phyloP scores from a whole-genome alignment of 2,113 vertebrate species.

The Ailuropoda melanoleuca region DNA sequence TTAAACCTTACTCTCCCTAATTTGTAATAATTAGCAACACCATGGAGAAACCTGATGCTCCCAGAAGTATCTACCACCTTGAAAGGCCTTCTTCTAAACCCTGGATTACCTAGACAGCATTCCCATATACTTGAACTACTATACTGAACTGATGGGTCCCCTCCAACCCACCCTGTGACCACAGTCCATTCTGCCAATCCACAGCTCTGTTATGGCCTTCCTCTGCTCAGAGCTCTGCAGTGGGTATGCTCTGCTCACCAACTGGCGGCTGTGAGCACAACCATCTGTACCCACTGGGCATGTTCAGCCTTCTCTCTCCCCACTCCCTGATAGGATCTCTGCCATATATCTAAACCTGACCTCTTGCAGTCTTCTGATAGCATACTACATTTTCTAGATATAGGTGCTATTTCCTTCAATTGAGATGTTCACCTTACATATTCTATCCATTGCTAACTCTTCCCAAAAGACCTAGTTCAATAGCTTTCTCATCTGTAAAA shows the following conservation, averaged over 20 bases:
- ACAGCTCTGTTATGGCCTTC: background rate
- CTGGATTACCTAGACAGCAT: background rate
- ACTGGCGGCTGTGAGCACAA: background rate
- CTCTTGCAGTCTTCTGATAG: background rate
- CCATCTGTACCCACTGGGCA: background rate
- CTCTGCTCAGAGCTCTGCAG: background rate
- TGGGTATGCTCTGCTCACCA: background rate
- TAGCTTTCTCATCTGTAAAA: background rate
- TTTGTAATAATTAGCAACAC: background rate
- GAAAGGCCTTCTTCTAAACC: background rate
- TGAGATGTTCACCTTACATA: background rate
- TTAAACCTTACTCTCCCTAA: background rate
- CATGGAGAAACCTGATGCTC: background rate
- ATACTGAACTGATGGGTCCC: background rate
- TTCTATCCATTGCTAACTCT: background rate
- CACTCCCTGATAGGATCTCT: background rate
- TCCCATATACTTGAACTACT: background rate
- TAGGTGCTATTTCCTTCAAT: background rate
- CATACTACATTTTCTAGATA: background rate
- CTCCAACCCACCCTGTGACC: background rate
- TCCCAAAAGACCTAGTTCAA: background rate
- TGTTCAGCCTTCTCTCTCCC: background rate
- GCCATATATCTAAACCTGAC: background rate
- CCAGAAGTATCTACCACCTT: background rate
- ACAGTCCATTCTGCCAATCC: background rate